Conservation (phyloP, 2,113 vertebrate species). For the Passer domesticus region DNA sequence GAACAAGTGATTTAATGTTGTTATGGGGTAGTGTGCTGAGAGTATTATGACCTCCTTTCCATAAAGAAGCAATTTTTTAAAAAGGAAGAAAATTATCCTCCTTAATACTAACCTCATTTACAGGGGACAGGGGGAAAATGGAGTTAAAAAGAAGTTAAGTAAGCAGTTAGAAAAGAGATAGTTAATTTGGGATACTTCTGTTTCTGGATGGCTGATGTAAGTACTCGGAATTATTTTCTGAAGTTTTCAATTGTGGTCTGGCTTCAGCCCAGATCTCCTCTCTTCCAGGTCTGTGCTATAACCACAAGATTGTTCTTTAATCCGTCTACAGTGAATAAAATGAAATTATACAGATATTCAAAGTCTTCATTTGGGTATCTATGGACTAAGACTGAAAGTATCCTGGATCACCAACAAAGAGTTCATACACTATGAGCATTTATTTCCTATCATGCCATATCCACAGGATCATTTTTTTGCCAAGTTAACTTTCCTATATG, state of each 20-base stretch:
- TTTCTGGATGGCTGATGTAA: slow-evolving; percentile 11
- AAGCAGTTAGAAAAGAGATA: not conserved
- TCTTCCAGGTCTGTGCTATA: slow-evolving; percentile 2
- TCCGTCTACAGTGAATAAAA: slow-evolving; percentile 22
- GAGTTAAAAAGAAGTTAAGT: not conserved
- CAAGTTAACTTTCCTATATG: slow-evolving; percentile 22
- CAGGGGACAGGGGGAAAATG: not conserved
- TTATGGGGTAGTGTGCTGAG: not conserved
- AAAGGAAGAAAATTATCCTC: not conserved
- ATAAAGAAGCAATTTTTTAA: not conserved
- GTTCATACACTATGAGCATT: not conserved
- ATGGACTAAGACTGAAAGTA: not conserved
- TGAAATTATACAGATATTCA: slow-evolving; percentile 24
- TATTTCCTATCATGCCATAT: slow-evolving; percentile 12
- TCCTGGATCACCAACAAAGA: slow-evolving; percentile 45
- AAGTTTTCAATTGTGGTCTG: slow-evolving; percentile 42
- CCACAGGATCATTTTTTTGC: not conserved
- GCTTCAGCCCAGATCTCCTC: not conserved
- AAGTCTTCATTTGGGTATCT: slow-evolving; percentile 5
- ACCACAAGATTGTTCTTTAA: not conserved
- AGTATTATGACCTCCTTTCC: not conserved
- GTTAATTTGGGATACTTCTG: not conserved
- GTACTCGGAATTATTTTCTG: slow-evolving; percentile 2
- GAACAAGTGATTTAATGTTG: not conserved
- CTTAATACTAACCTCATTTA: not conserved